phyloP scores from a whole-genome alignment of 2,113 vertebrate genomes.

The Dunckerocampus dactyliophorus region DNA sequence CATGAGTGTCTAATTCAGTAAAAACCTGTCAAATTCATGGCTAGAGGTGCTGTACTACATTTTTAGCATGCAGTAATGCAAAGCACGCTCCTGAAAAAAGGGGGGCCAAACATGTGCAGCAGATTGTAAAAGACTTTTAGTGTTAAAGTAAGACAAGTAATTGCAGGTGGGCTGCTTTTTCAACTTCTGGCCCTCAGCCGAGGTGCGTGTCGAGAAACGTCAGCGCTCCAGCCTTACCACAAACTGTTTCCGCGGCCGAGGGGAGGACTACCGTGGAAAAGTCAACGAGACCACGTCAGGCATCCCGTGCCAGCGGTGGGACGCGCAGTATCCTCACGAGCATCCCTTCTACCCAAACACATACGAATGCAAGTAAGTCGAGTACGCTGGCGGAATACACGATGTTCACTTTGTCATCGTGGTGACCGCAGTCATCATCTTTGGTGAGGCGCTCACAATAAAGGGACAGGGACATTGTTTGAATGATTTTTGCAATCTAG shows the following conservation, averaged over 20 bases:
- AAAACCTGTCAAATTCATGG: too few species aligned
- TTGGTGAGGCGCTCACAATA: too few species aligned
- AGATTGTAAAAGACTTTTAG: too few species aligned
- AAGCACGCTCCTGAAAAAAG: too few species aligned
- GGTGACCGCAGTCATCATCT: too few species aligned
- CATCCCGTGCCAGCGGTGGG: constrained; percentile 91
- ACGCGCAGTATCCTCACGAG: constrained; percentile 81
- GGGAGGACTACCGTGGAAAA: constrained; percentile 85
- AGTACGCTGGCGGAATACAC: neutral
- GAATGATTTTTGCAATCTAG: constrained; percentile 56
- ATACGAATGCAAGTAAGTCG: constrained; percentile 89
- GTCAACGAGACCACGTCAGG: constrained; percentile 83
- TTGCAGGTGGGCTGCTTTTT: too few species aligned
- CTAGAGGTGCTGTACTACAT: too few species aligned
- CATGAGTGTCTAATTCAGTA: too few species aligned
- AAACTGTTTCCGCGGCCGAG: constrained; percentile 84
- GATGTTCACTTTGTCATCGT: too few species aligned
- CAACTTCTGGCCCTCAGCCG: constrained; percentile 45
- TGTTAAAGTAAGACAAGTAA: too few species aligned
- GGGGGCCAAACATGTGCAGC: too few species aligned
- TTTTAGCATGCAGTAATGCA: too few species aligned
- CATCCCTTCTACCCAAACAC: constrained; percentile 86
- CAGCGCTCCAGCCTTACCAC: constrained; percentile 70
- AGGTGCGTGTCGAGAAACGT: constrained; percentile 61
- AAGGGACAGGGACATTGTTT: neutral